Base-by-base conservation (phyloP, 2,797 vertebrate genomes). In the Acanthurus tractus region DNA sequence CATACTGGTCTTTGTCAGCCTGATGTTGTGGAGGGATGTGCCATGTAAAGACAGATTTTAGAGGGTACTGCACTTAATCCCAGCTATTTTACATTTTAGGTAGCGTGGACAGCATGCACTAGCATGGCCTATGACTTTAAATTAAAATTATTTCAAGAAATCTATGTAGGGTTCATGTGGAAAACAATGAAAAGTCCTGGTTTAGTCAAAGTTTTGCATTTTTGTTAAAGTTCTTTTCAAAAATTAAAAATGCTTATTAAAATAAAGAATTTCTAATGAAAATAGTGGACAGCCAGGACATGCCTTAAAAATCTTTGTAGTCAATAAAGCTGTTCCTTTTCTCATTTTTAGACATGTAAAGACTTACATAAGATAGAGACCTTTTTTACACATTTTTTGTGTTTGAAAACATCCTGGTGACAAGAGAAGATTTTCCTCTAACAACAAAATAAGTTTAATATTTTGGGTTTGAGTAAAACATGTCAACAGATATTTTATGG, bases 81-180 rank as follows among this genome's bases (percentile, higher is more conserved):
- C n/a, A 23, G 17, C 15, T 57, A 4, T 69, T 82, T 82, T 74
- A 40, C 50, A 52, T 56, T 29, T 45, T 6, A 59, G 63, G 67
- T 57, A 38, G 18, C 36, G 14, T 13, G 25, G 17, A 20, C 38
- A 11, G 58, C 49, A 45, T 36, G 23, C 45, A 20, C 29, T 46
- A 44, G 34, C 55, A 55, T 49, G 17, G n/a, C 23, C 62, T 56
- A 63, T 66, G 48, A 62, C 62, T 50, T 18, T 49, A 52, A 45
- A 61, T 54, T 40, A 14, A 54, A 70, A 59, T 65, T 70, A 55
- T 48, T 63, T 46, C 12, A 14, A 34, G 40, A 54, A 40, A 48
- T 58, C 54, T 9, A 22, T 58, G 69, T 45, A 58, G 25, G 15
- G 59, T 69, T 63, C 29, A 10, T 57, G 57, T 59, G 29, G 36